Evolutionary conservation across 2,797 vertebrate species (phyloP), one percentile per base, ranked within the genome.

Genomic region (Columba guinea): DNA sequence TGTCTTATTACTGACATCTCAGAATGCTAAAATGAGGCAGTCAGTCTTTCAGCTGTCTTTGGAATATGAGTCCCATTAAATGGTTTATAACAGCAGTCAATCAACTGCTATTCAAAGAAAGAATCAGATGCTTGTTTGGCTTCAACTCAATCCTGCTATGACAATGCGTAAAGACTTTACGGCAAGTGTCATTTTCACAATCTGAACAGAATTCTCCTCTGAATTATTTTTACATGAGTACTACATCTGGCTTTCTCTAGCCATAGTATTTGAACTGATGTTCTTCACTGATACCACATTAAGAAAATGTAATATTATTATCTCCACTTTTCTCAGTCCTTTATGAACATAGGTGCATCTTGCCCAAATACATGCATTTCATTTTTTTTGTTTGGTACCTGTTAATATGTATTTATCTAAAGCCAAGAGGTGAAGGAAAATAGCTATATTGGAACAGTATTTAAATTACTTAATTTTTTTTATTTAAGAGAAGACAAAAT

Each of bases 71-170:
- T 71, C 41, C 74, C 26, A 92, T 94, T 94, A 90, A 88, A 84
- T 67, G 44, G 35, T 88, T 93, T 90, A 84, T 87, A 96, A 53
- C 67, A 87, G 39, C 84, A 84, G 74, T 95, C 83, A 95, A 41
- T 94, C 92, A 94, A 32, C 51, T 55, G 48, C 37, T 65, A 62
- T 84, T 94, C 82, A 87, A 49, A 87, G 77, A 80, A 95, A 84
- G 55, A 94, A 53, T 84, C 52, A 84, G 55, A 77, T 84, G 62
- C n/a, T 52, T 82, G 20, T 81, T 93, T 94, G 91, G 48, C 83
- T 93, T 96, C 84, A 71, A 67, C n/a, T 93, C 48, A 84, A 3
- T 86, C 63, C 63, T 84, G 59, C 27, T 76, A 34, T 78, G 53
- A 59, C 55, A 87, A 34, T 44, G 56, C 1, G 0, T 88, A 67